A percentile compares a stretch with the other conserved stretches of the same genome.
phyloP scores from a whole-genome alignment of 2,113 vertebrate species.

The Parotia lawesii region DNA sequence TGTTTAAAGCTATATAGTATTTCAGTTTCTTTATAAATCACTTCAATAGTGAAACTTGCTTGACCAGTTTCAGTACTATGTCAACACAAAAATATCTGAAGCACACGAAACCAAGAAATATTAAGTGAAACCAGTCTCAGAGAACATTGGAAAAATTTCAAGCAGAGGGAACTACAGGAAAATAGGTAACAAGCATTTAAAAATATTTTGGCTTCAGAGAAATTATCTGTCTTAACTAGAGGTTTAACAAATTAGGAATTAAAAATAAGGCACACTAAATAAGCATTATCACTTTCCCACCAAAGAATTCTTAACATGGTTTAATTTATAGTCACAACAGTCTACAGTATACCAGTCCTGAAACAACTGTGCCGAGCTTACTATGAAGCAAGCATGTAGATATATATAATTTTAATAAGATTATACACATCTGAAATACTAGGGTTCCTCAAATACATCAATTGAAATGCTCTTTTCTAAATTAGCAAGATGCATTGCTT shows the following conservation, averaged over 20 bases:
- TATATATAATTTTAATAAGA: neutral
- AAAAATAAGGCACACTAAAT: neutral
- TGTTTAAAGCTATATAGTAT: neutral
- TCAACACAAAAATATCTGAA: neutral
- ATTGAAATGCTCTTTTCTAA: neutral
- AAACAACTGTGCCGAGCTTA: neutral
- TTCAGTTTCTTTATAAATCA: neutral
- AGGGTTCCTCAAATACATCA: neutral
- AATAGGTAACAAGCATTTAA: neutral
- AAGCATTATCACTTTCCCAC: neutral
- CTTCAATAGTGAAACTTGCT: neutral
- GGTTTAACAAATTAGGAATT: neutral
- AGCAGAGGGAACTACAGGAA: neutral
- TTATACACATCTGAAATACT: neutral
- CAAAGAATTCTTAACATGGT: neutral
- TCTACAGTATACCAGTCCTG: neutral
- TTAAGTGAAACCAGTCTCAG: neutral
- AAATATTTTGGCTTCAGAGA: conserved; percentile 25
- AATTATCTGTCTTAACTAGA: conserved; percentile 22
- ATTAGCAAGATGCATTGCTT: neutral
- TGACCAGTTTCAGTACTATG: neutral
- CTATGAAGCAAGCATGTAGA: neutral
- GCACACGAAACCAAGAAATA: neutral
- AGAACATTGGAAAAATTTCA: neutral
- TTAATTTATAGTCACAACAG: neutral